A percentile compares a stretch with the other conserved stretches of the same genome.
phyloP scores from a whole-genome alignment of 2,888 invertebrate genomes.

The Xestia sexstrigata region DNA sequence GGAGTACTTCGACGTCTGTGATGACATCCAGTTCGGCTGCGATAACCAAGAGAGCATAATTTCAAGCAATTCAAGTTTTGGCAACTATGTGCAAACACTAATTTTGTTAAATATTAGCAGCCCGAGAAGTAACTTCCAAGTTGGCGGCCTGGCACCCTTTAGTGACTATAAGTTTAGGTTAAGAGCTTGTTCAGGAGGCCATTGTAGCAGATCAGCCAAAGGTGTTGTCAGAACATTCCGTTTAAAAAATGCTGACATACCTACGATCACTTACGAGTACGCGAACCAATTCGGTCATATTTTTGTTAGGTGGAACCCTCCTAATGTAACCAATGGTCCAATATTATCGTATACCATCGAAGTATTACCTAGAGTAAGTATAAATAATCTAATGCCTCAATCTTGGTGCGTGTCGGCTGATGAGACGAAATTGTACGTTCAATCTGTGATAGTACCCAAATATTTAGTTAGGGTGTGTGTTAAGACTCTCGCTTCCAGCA shows the following conservation, averaged over 20 bases:
- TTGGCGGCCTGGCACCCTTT: conserved; percentile 81
- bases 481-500: conserved; percentile 67
- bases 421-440: conserved; percentile 65
- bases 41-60: conserved; percentile 71
- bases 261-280: conserved; percentile 67
- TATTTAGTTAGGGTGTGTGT: conserved; percentile 71
- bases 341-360: conserved; percentile 82
- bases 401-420: conserved; percentile 77
- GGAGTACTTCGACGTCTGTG: conserved; percentile 83
- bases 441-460: conserved; percentile 71
- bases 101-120: conserved; percentile 74
- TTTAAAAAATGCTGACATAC: conserved; percentile 77
- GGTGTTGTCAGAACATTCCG: conserved; percentile 80
- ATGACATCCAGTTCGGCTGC: conserved; percentile 72
- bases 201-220: conserved; percentile 81
- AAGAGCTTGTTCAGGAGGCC: conserved; percentile 77
- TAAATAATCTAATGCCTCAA: conserved; percentile 72
- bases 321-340: conserved; percentile 81
- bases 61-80: conserved; percentile 74
- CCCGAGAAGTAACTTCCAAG: conserved; percentile 72
- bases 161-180: conserved; percentile 84
- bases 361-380: conserved; percentile 74
- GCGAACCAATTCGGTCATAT: conserved; percentile 73
- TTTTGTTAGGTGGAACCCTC: conserved; percentile 80
- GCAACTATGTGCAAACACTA: conserved; percentile 75